A percentile compares a stretch with the other conserved stretches of the same genome.
Conservation (phyloP, 92 coral and sea anemone genomes). For the Epizoanthus ramosus region DNA sequence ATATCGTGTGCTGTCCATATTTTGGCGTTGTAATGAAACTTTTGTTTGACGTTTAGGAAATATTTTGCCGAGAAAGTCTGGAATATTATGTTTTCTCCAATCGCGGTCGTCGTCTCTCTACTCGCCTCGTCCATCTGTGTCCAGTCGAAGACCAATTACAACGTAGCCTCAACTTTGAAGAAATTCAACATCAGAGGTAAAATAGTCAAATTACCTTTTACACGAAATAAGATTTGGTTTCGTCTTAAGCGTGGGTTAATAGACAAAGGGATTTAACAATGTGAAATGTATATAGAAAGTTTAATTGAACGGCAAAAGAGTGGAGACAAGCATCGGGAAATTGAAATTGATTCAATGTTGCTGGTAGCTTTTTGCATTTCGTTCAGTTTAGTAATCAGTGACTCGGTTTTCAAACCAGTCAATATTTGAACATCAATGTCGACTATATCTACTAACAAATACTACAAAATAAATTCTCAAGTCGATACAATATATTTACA, state of each 20-base stretch:
- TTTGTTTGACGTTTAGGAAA: neutral
- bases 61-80: neutral
- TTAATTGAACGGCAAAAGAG: neutral
- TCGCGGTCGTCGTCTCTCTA: neutral
- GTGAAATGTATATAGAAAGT: neutral
- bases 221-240: neutral
- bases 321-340: neutral
- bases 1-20: neutral
- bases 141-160: constrained; percentile 26
- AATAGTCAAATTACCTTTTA: too few species aligned
- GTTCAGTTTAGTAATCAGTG: too few species aligned
- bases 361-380: neutral
- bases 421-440: too few species aligned
- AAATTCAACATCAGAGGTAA: constrained; percentile 36
- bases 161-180: constrained; percentile 30
- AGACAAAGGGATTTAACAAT: neutral
- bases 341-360: neutral
- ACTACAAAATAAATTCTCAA: too few species aligned
- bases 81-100: constrained; percentile 20
- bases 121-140: constrained; percentile 29
- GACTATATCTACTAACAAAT: too few species aligned
- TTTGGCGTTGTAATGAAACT: constrained; percentile 13
- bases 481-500: too few species aligned
- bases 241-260: neutral
- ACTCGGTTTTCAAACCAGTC: too few species aligned